Evolutionary conservation across 2,113 vertebrate species (phyloP).

Genomic region (Osmerus mordax): DNA sequence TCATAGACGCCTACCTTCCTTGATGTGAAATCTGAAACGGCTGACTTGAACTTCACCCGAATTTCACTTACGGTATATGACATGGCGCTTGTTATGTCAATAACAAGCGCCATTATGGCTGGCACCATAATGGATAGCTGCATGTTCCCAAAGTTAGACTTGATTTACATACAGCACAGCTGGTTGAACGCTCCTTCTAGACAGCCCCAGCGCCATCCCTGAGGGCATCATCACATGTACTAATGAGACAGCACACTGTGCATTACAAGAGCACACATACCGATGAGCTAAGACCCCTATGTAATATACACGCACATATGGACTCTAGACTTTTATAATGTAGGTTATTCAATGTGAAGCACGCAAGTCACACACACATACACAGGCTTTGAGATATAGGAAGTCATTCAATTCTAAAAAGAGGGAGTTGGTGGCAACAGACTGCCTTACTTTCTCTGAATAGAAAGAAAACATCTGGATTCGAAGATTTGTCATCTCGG

Average conservation of each 20-base stretch:
- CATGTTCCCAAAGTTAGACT: not conserved
- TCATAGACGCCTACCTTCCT: not conserved
- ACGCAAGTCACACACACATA: not conserved
- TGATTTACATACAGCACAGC: conserved; percentile 3
- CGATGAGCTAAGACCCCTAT: not conserved
- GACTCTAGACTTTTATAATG: not conserved
- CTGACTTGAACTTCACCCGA: not conserved
- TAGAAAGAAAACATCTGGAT: not conserved
- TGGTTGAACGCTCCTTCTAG: not conserved
- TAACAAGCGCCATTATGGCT: not conserved
- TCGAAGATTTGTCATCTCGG: not conserved
- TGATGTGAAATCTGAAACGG: not conserved
- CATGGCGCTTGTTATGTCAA: too few species aligned
- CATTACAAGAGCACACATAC: not conserved
- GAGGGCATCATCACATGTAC: not conserved
- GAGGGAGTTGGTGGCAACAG: too few species aligned
- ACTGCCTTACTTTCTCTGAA: not conserved
- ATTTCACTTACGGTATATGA: not conserved
- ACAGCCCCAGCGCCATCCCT: not conserved
- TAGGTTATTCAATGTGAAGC: not conserved
- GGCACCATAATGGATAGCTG: not conserved
- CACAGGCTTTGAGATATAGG: not conserved
- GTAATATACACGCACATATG: not conserved
- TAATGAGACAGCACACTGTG: conserved; percentile 7
- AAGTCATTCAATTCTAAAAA: too few species aligned